phyloP scores from a whole-genome alignment of 2,888 invertebrate genomes.

The Schrankia costaestrigalis region DNA sequence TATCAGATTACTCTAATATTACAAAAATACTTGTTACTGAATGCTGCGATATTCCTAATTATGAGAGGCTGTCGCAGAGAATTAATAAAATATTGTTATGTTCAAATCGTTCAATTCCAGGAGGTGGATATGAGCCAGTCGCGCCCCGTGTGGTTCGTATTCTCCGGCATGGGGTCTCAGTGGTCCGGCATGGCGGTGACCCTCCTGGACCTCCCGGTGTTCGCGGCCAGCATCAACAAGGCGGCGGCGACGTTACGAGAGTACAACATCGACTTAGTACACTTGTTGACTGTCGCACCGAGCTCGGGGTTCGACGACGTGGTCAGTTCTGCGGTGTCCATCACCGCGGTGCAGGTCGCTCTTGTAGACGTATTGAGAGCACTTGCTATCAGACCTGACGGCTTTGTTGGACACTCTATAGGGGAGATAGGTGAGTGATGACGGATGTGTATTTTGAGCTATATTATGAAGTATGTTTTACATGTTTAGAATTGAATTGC shows the following conservation, averaged over 20 bases:
- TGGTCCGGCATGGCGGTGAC: constrained; percentile 97
- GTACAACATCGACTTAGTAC: constrained; percentile 89
- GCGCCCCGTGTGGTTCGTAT: constrained; percentile 95
- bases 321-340: constrained; percentile 94
- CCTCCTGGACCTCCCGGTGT: constrained; percentile 90
- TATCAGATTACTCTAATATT: too few relatives aligned
- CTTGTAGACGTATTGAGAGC: constrained; percentile 92
- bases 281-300: constrained; percentile 87
- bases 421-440: constrained; percentile 92
- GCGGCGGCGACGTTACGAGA: constrained; percentile 89
- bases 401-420: constrained; percentile 97
- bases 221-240: constrained; percentile 88
- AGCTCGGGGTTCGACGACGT: constrained; percentile 91
- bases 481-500: too few relatives aligned
- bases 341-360: constrained; percentile 97
- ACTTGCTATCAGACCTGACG: constrained; percentile 92
- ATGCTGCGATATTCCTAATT: too few relatives aligned
- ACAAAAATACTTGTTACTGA: too few relatives aligned
- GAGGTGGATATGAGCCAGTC: constrained; percentile 67
- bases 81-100: too few relatives aligned
- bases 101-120: constrained; percentile 31
- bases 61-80: too few relatives aligned
- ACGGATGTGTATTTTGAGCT: too few relatives aligned
- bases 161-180: constrained; percentile 99
- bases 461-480: too few relatives aligned